Evolutionary conservation across 2,888 invertebrate species (phyloP), one percentile per base, ranked within the genome.

Genomic region (Danaus chrysippus): DNA sequence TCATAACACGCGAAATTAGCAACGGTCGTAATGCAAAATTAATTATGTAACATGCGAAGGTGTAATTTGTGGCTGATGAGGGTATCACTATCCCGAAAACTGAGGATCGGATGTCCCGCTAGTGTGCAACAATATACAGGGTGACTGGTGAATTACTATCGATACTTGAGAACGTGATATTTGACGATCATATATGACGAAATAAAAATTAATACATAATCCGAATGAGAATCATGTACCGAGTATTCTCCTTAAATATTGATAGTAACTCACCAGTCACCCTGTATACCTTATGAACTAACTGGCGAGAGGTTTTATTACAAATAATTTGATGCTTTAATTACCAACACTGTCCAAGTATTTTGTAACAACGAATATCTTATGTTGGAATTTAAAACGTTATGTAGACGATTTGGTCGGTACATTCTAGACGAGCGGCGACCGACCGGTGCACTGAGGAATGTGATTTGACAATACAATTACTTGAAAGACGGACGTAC

Each of bases 1-100:
- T 85, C 79, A 83, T 84, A 86, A 83, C 83, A 81, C 81, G 81
- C 79, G 79, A 83, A 87, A 87, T 87, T 87, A 83, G 82, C 77
- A 73, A 81, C 78, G 77, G 79, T 76, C 81, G 81, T 84, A 83
- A 87, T 87, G 79, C 73, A 74, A 80, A 84, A 87, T 85, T 86
- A 84, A 86, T 87, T 82, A 81, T 77, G 78, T 71, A 74, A 71
- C 72, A 66, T 70, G 68, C 71, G 70, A 68, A 73, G 71, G 68
- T 71, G 72, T 73, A 73, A 76, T 78, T 77, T 71, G 76, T 68
- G 75, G 77, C 71, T 68, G 61, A 42, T 54, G 59, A 56, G 62
- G 54, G 56, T 34, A 34, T 34, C 57, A 34, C 17, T 17, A 3
- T 34, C 23, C 23, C 17, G 41, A 53, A 61, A 58, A 54, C 55